Evolutionary conservation across 2,113 vertebrate species (phyloP), one percentile per base, ranked within the genome.

Genomic region (Tupaia tana): DNA sequence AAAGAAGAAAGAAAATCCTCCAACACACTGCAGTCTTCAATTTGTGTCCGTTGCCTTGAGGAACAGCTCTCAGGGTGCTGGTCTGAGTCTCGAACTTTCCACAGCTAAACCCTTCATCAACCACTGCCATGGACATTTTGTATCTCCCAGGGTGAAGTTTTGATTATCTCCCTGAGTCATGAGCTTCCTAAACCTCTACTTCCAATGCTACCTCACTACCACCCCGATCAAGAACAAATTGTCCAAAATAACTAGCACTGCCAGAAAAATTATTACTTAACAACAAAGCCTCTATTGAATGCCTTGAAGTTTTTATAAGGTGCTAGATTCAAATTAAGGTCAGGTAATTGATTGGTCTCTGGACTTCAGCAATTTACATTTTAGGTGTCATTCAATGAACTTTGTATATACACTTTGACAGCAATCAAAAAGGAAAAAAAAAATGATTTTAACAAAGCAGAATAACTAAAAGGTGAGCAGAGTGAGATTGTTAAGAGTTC

Each of bases 1-100:
- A 86, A 95, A 66, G 66, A 96, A 95, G 79, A 90, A 92, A 71
- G 83, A 71, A 91, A 91, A 88, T 94, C 90, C 70, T 86, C 80
- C 87, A 83, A 84, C 79, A 70, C 89, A 75, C 92, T 81, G 82
- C 10, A 77, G 18, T 91, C 59, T n/a, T 84, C 79, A 86, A 75
- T 85, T 80, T 82, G 18, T 61, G 69, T 83, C 70, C 43, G 0
- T 43, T 71, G 66, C 59, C 86, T 90, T 31, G 29, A 81, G 25
- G 70, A 88, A 56, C 4, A 86, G 73, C 69, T 63, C 77, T 70
- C 16, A 54, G 63, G 43, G 22, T 27, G 7, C 10, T 83, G 14
- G 43, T 70, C 29, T 25, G 24, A 25, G 14, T 56, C 78, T 89
- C 14, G 16, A 86, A 64, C 22, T 95, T 94, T 27, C 54, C 54